Conservation (phyloP, 2,888 invertebrate genomes). For the Hipparchia semele region DNA sequence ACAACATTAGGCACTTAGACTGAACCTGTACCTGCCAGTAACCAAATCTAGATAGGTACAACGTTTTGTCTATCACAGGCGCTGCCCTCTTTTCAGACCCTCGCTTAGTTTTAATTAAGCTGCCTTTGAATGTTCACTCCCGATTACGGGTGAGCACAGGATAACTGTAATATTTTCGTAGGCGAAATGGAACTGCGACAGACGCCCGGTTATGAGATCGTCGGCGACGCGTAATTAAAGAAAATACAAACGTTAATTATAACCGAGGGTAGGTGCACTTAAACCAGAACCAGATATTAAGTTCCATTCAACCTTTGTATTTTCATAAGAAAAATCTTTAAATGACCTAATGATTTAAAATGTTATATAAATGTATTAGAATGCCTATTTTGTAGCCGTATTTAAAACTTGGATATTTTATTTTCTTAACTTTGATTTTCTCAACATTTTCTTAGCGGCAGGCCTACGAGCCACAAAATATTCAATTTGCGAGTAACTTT, state of each 20-base stretch:
- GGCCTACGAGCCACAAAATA: background rate
- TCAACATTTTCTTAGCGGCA: no score
- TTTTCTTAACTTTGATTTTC: no score
- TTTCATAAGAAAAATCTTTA: no score
- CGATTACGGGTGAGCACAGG: conserved; percentile 51
- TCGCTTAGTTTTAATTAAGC: conserved; percentile 75
- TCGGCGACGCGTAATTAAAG: conserved; percentile 27
- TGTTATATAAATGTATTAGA: no score
- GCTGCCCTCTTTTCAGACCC: conserved; percentile 58
- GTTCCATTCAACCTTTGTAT: no score
- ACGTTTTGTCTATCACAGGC: conserved; percentile 59
- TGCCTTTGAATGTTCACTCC: conserved; percentile 65
- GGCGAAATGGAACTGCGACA: conserved; percentile 28
- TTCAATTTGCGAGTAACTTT: background rate
- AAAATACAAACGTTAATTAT: conserved; percentile 19
- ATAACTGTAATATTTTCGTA: conserved; percentile 47
- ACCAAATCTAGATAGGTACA: background rate
- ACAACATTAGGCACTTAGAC: no score
- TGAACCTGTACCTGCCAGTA: background rate
- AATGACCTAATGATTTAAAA: no score
- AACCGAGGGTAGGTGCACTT: background rate
- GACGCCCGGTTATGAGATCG: conserved; percentile 24
- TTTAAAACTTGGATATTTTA: no score
- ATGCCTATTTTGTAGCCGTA: no score
- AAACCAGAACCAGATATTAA: no score